Base-by-base conservation (phyloP, 2,888 invertebrate species). In the Pandemis corylana region DNA sequence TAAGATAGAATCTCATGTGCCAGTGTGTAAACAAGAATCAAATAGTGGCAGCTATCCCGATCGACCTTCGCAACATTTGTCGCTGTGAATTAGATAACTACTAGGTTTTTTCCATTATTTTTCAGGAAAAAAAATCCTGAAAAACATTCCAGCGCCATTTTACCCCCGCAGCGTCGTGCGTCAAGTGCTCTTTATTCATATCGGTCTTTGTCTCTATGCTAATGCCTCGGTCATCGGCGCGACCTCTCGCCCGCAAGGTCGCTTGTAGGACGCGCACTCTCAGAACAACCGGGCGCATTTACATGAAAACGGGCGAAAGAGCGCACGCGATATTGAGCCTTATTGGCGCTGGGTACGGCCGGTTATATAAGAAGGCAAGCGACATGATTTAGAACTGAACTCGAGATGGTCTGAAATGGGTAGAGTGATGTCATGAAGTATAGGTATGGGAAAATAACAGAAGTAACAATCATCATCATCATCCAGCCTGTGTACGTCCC, bases 121-220 rank as follows among this genome's bases (percentile, higher is more conserved):
- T 65, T 68, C 62, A 68, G n/a, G 13, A 5, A 68, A 53, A 20
- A n/a, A 41, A 15, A 61, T 1, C 64, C 74, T 74, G 74, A 74
- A 73, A 72, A 65, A 51, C 7, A 10, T 28, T 41, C 15, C 10
- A 66, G 75, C 75, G 62, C 10, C 75, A 75, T 75, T 75, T 75
- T 75, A 75, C 56, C 46, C 36, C 42, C 20, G 20, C 28, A 61
- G 49, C 67, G 75, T 71, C 75, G 71, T 75, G 71, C 75, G 75
- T 75, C 75, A 75, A 75, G 71, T 75, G 75, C 66, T 75, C 75
- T 75, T 75, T 75, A 75, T 75, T 75, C 75, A 75, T 75, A 75
- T 67, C 73, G 69, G 61, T 65, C 75, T 75, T 75, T 75, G 75
- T 75, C 56, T 75, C 75, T 67, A 75, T 75, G 75, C 75, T 71